Base-by-base conservation (phyloP, 1,140 invertebrate species). In the Uloborus diversus region DNA sequence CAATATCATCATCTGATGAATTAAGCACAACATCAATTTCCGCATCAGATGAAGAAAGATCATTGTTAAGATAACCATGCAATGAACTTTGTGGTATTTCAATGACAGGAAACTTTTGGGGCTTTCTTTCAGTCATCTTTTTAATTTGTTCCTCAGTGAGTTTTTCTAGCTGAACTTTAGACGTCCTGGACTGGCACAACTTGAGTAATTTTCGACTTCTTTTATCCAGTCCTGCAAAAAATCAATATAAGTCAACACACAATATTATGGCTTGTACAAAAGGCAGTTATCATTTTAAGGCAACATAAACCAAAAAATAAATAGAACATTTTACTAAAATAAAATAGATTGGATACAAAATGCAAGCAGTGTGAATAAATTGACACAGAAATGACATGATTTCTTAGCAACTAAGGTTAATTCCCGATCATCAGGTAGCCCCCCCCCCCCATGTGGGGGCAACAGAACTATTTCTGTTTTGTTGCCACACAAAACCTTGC, bases 111-210 rank as follows among this genome's bases (percentile, higher is more conserved):
- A 53, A 20, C 7, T 17, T 17, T 23, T 53, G n/a, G 7, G 51
- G 1, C 4, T 53, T 53, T 23, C 25, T 53, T 53, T 17, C 37
- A 5, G 23, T 23, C 68, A 49, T 57, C 23, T 51, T 14, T 25
- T 70, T n/a, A 9, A 70, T 70, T 57, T 70, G 28, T 17, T 56
- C 51, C 1, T 57, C 1, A 5, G 49, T 17, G 5, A 70, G 68
- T 35, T 25, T 56, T 9, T 37, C n/a, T 13, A 70, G 11, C 0
- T 14, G 1, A 25, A 70, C 51, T n/a, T 2, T n/a, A 25, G 30
- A 70, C 25, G 56, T 56, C 11, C 35, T 35, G 13, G 14, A 33
- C 13, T 70, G 23, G 11, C 49, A 70, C 27, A 57, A 27, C 14
- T 25, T n/a, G 14, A 57, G 27, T 5, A 70, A 13, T 57, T 17